Evolutionary conservation across 1,140 invertebrate genomes (phyloP).

Genomic region (Melitaea cinxia): DNA sequence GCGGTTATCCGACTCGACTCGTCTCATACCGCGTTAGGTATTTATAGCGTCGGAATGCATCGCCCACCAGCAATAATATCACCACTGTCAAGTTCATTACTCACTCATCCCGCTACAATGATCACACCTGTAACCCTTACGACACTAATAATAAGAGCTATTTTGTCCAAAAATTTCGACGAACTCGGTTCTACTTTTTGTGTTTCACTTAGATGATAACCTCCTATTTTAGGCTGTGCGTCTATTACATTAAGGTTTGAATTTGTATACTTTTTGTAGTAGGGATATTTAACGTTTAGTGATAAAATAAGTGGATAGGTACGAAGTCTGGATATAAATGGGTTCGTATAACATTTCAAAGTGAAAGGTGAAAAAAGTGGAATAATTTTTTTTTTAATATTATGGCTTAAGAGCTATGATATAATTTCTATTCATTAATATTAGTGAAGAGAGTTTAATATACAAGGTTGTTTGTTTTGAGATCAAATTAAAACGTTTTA

Average conservation of each 20-base stretch:
- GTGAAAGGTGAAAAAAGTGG: slow-evolving; percentile 5
- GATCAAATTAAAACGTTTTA: no score
- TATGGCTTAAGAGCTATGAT: no score
- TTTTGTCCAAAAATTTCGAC: background rate
- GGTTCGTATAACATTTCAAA: slow-evolving; percentile 9
- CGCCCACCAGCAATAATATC: slow-evolving; percentile 54
- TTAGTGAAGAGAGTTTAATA: no score
- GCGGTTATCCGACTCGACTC: slow-evolving; percentile 18
- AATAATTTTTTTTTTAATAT: no score
- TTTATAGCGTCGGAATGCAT: slow-evolving; percentile 59
- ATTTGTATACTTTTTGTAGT: background rate
- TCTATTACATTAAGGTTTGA: background rate
- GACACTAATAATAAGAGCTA: background rate
- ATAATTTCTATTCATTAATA: no score
- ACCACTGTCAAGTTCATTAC: slow-evolving; percentile 68
- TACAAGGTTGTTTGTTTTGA: no score
- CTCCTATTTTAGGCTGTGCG: background rate
- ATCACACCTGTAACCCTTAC: slow-evolving; percentile 20
- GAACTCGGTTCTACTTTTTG: background rate
- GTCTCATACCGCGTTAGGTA: slow-evolving; percentile 41
- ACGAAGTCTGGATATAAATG: slow-evolving; percentile 10
- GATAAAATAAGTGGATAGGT: background rate
- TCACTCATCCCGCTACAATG: slow-evolving; percentile 41
- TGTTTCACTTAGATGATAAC: background rate
- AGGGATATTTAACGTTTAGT: background rate